Evolutionary conservation across 2,113 vertebrate genomes (phyloP).

Genomic region (Cyanoderma ruficeps): DNA sequence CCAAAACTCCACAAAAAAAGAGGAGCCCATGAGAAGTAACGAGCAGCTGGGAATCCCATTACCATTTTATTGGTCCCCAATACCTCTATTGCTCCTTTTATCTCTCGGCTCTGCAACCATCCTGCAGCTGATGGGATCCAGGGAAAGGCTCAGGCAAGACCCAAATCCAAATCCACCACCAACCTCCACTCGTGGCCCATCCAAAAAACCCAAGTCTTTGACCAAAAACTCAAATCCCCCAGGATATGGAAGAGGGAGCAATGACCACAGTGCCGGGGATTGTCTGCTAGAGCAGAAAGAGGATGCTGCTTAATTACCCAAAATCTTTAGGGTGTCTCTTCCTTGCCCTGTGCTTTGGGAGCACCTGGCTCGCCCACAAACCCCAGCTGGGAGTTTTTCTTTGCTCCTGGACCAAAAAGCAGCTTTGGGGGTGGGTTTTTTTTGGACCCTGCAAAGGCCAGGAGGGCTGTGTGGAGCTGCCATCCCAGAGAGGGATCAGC

Average conservation of each 20-base stretch:
- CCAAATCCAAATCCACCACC: background rate
- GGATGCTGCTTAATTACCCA: background rate
- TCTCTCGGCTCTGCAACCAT: background rate
- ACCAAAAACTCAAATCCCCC: background rate
- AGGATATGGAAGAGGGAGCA: background rate
- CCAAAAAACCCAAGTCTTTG: background rate
- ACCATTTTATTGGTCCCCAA: conserved; percentile 39
- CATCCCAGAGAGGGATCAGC: background rate
- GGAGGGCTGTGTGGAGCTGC: background rate
- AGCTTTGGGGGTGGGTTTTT: background rate
- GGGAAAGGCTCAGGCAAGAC: background rate
- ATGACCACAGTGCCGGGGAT: fast-evolving
- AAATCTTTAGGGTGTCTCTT: background rate
- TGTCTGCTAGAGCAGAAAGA: background rate
- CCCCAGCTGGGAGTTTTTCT: background rate
- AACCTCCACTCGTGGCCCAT: background rate
- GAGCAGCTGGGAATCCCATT: conserved; percentile 19
- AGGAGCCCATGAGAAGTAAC: background rate
- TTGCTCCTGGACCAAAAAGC: background rate
- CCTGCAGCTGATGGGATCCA: background rate
- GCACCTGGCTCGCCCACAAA: background rate
- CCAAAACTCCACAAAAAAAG: background rate
- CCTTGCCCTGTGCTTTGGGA: background rate
- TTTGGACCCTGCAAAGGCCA: background rate
- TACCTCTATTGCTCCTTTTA: background rate